A percentile compares a stretch with the other conserved stretches of the same genome.
phyloP scores from a whole-genome alignment of 2,113 vertebrate species.

The Neodon shergylaensis region DNA sequence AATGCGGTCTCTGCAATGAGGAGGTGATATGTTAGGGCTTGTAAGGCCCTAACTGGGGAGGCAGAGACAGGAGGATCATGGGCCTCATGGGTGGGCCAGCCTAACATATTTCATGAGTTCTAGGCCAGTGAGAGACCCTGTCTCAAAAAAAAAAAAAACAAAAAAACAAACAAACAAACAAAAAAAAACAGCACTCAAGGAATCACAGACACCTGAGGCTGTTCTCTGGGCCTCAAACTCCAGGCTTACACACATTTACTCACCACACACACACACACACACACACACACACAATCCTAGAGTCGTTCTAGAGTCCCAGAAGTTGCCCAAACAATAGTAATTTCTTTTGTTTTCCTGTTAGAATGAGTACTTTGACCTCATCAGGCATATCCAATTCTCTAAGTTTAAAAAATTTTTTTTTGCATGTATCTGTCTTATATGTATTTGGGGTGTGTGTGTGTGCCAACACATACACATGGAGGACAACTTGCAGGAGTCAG shows the following conservation, averaged over 20 bases:
- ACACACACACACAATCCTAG: neutral
- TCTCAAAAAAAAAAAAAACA: neutral
- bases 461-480: too few species aligned
- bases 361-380: neutral
- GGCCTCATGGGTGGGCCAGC: neutral
- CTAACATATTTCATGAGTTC: neutral
- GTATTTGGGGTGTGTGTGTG: too few species aligned
- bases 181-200: neutral
- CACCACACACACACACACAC: neutral
- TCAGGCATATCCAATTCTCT: neutral
- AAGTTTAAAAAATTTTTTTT: neutral
- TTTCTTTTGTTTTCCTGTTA: neutral
- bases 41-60: too few species aligned
- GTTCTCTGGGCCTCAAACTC: neutral
- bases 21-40: neutral
- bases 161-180: too few species aligned
- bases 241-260: neutral
- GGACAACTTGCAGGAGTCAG: neutral
- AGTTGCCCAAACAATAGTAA: neutral
- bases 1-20: rapidly evolving
- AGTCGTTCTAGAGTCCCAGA: neutral
- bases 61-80: neutral
- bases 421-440: neutral
- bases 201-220: neutral
- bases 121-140: neutral